Conservation (phyloP, 1,140 invertebrate genomes). For the Protaetia brevitarsis region DNA sequence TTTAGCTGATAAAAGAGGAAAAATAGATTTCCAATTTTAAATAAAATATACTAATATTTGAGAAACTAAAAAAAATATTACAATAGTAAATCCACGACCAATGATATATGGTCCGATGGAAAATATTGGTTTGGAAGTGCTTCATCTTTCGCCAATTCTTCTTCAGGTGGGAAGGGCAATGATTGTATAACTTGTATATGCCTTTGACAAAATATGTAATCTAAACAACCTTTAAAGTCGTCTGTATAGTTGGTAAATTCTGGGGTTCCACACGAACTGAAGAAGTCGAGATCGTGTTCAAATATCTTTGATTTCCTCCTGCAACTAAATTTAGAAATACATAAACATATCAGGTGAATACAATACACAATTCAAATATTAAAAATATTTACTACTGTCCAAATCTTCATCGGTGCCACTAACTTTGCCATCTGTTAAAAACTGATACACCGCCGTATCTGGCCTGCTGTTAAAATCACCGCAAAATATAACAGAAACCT, state of each 20-base stretch:
- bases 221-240: constrained; percentile 81
- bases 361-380: constrained; percentile 20
- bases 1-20: background rate
- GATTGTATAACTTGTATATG: constrained; percentile 65
- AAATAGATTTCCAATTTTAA: background rate
- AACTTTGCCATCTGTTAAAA: constrained; percentile 66
- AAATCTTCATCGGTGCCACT: constrained; percentile 29
- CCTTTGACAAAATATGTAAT: constrained; percentile 87
- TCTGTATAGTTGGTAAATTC: constrained; percentile 83
- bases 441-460: constrained; percentile 72
- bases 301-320: background rate
- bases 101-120: constrained; percentile 90
- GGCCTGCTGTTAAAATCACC: constrained; percentile 87
- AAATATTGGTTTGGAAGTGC: constrained; percentile 83
- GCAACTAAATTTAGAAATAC: too few relatives aligned
- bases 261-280: constrained; percentile 72
- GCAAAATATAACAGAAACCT: constrained; percentile 67
- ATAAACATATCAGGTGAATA: too few relatives aligned
- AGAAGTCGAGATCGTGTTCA: constrained; percentile 59
- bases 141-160: constrained; percentile 65
- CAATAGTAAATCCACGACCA: constrained; percentile 71
- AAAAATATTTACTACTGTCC: constrained; percentile 32
- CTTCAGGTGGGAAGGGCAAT: constrained; percentile 73
- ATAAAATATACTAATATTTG: background rate
- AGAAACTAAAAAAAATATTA: background rate